Evolutionary conservation across 2,888 invertebrate genomes (phyloP).

Genomic region (Agrilus cyanescens): DNA sequence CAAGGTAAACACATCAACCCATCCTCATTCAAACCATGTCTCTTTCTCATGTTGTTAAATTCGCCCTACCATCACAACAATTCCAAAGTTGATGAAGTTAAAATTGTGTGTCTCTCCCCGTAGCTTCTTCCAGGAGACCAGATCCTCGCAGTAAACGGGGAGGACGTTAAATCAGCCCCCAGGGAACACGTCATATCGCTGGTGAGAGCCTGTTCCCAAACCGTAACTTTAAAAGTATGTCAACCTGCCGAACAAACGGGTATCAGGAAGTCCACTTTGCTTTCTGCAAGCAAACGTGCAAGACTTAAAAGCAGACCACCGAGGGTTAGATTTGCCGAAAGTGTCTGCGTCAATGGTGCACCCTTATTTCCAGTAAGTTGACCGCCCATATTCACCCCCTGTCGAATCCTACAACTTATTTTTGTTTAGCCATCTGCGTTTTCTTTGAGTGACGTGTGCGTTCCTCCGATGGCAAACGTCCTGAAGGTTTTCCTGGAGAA

Average conservation of each 20-base stretch:
- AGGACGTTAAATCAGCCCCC: slow-evolving; percentile 76
- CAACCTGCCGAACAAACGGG: slow-evolving; percentile 55
- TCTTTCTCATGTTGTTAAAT: background rate
- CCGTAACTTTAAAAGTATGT: slow-evolving; percentile 68
- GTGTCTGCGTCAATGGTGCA: slow-evolving; percentile 75
- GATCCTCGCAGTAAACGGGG: slow-evolving; percentile 80
- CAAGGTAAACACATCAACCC: slow-evolving; percentile 52
- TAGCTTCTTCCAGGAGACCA: slow-evolving; percentile 82
- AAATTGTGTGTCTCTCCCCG: background rate
- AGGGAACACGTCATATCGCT: slow-evolving; percentile 82
- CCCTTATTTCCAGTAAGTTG: slow-evolving; percentile 63
- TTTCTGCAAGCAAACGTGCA: slow-evolving; percentile 80
- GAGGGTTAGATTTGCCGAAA: slow-evolving; percentile 80
- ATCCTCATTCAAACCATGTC: background rate
- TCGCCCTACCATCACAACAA: background rate
- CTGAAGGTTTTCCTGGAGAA: slow-evolving; percentile 90
- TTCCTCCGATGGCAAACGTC: slow-evolving; percentile 89
- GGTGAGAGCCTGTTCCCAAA: slow-evolving; percentile 68
- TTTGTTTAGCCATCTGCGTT: slow-evolving; percentile 66
- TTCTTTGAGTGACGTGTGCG: slow-evolving; percentile 67
- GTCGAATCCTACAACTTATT: background rate
- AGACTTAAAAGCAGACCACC: slow-evolving; percentile 69
- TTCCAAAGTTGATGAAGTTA: background rate
- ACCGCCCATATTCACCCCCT: background rate
- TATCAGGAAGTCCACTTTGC: slow-evolving; percentile 65